Base-by-base conservation (phyloP, 1,140 invertebrate species). In the Achatina immaculata region DNA sequence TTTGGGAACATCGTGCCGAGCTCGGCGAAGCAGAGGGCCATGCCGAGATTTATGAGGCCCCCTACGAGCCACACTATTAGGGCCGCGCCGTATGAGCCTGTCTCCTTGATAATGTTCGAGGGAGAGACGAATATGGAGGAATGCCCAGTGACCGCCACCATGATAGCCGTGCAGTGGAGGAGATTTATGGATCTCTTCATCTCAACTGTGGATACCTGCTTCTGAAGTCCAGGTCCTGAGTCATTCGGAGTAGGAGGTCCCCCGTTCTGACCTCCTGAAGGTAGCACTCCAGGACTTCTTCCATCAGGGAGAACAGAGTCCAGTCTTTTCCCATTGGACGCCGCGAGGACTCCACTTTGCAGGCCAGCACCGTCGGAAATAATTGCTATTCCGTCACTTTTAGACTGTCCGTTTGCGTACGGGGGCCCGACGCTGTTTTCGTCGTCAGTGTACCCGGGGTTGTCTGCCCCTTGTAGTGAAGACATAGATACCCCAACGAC, bases 1-100 rank as follows among this genome's bases (percentile, higher is more conserved):
- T 97, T 96, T 1, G 96, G 95, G 84, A 99, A 97, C 66, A 95
- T 94, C 90, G 96, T 94, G 93, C 98, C 98, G 71, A 99, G 92
- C 94, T 99, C 98, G 0, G 98, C 97, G 90, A 99, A 99, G 90
- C 97, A 99, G 0, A 99, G 92, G 0, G 96, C 96, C 9, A 97
- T 96, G 71, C 98, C 94, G 87, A 97, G 95, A 51, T 89, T 89
- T 66, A 91, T 85, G 0, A 90, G 36, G 14, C 98, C 98, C 19
- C 96, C 98, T 11, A 96, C 89, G 4, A 96, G 92, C 98, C 98
- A 99, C 48, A 99, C 94, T 62, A 98, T 93, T 34, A 99, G 91
- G 0, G 97, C 95, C 24, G 83, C 79, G 21, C 87, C 88, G 2
- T 88, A 45, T 14, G 88, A 88, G 0, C 88, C 88, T 0, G 86